These are phyloP conservation scores for Triops cancriformis DNA, from an alignment of 1,140 invertebrate species.

Conservation along the genomic window DNA sequence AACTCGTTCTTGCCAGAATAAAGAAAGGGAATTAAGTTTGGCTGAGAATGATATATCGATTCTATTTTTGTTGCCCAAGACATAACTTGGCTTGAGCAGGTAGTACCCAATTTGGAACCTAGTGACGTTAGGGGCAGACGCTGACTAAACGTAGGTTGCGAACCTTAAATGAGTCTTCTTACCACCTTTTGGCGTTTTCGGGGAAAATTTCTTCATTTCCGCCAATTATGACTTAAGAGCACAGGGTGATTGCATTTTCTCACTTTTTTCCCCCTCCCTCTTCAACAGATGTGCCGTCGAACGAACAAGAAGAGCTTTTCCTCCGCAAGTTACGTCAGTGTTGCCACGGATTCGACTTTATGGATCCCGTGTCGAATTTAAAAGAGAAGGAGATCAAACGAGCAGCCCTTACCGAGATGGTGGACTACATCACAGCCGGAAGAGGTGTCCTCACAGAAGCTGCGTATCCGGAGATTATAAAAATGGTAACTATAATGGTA, in stretches of 20 bases:
- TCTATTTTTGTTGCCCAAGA: background rate
- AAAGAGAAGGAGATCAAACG: constrained; percentile 99
- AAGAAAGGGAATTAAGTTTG: background rate
- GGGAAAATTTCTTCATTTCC: too few relatives aligned
- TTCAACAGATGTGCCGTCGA: constrained; percentile 82
- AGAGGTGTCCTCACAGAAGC: constrained; percentile 91
- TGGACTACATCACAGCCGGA: constrained; percentile 92
- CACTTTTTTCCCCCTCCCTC: constrained; percentile 36
- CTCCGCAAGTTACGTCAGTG: constrained; percentile 96
- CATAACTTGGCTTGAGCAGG: background rate
- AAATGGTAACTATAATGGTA: constrained; percentile 57
- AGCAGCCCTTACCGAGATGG: constrained; percentile 91
- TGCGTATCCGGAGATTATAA: constrained; percentile 94
- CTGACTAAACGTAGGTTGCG: too few relatives aligned
- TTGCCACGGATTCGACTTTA: constrained; percentile 97
- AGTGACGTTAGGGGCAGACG: background rate
- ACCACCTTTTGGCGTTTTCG: background rate
- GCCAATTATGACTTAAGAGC: background rate
- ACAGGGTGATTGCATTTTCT: background rate
- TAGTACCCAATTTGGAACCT: background rate
- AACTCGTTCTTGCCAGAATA: background rate
- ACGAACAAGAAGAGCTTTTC: constrained; percentile 94
- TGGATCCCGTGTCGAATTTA: constrained; percentile 94
- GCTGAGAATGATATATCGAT: constrained; percentile 6
- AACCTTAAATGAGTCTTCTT: background rate